phyloP scores from a whole-genome alignment of 2,888 invertebrate genomes.

The Spisula solida region DNA sequence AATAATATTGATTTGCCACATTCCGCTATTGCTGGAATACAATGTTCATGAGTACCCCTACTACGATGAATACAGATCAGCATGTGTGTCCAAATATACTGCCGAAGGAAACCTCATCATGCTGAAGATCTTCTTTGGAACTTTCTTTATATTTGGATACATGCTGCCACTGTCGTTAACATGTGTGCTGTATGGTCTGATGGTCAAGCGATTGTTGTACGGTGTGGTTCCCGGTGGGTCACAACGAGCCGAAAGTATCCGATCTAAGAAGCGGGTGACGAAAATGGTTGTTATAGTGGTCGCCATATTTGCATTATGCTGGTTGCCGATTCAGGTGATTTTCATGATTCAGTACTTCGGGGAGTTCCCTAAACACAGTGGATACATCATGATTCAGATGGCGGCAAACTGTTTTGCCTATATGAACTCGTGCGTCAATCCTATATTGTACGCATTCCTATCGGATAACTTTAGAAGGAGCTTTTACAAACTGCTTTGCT shows the following conservation, averaged over 20 bases:
- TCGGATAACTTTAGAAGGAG: slow-evolving; percentile 98
- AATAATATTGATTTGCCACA: slow-evolving; percentile 89
- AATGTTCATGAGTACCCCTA: slow-evolving; percentile 86
- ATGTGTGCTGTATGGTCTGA: slow-evolving; percentile 95
- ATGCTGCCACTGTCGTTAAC: slow-evolving; percentile 95
- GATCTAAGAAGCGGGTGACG: slow-evolving; percentile 94
- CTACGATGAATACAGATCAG: slow-evolving; percentile 78
- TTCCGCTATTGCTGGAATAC: slow-evolving; percentile 84
- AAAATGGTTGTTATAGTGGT: slow-evolving; percentile 97
- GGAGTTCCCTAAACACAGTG: slow-evolving; percentile 90
- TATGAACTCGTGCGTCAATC: slow-evolving; percentile 97
- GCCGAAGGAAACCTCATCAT: slow-evolving; percentile 25
- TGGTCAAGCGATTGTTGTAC: slow-evolving; percentile 95
- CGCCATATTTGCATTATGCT: slow-evolving; percentile 96
- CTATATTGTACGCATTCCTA: slow-evolving; percentile 97
- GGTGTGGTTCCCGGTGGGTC: slow-evolving; percentile 92
- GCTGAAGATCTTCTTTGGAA: slow-evolving; percentile 77
- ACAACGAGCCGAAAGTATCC: slow-evolving; percentile 92
- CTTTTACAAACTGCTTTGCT: slow-evolving; percentile 89
- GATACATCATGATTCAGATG: slow-evolving; percentile 89
- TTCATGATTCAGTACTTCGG: slow-evolving; percentile 91
- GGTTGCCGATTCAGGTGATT: slow-evolving; percentile 96
- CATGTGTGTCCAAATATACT: slow-evolving; percentile 78
- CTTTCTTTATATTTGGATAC: slow-evolving; percentile 94
- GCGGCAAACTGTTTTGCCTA: slow-evolving; percentile 90